Percentiles rank a stretch among this genome's conserved stretches.
Evolutionary conservation across 1,140 invertebrate species (phyloP).

Genomic region (Papilio aristodemus): DNA sequence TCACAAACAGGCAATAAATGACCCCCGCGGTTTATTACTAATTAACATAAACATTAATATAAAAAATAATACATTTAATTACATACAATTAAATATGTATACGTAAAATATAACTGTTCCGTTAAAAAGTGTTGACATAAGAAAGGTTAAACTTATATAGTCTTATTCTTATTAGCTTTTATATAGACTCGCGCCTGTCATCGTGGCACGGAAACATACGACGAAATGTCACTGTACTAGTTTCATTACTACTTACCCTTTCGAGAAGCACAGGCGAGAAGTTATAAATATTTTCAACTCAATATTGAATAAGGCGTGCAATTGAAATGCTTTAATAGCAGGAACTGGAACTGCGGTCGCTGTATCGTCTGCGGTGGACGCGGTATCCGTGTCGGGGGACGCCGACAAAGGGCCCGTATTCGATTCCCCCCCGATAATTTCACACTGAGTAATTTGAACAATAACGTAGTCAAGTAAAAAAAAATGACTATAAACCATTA

Average conservation of each 20-base stretch:
- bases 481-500: constrained; percentile 18
- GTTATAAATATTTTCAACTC: constrained; percentile 17
- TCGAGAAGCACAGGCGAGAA: no score
- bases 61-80: constrained; percentile 6
- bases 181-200: no score
- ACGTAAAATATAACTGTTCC: not conserved
- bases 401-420: constrained; percentile 26
- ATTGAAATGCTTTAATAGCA: constrained; percentile 24
- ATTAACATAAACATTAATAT: not conserved
- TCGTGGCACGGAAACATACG: no score
- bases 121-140: not conserved
- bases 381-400: constrained; percentile 16
- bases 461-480: constrained; percentile 21
- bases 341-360: constrained; percentile 24
- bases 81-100: not conserved
- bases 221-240: no score
- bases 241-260: not conserved
- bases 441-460: constrained; percentile 25
- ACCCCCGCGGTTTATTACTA: not conserved
- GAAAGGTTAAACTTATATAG: not conserved
- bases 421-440: constrained; percentile 25
- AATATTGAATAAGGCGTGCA: constrained; percentile 23
- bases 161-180: constrained; percentile 4
- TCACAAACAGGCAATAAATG: constrained; percentile 18
- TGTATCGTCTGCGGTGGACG: constrained; percentile 3